Base-by-base conservation (phyloP, 2,113 vertebrate species). In the Lampris megalopsis region DNA sequence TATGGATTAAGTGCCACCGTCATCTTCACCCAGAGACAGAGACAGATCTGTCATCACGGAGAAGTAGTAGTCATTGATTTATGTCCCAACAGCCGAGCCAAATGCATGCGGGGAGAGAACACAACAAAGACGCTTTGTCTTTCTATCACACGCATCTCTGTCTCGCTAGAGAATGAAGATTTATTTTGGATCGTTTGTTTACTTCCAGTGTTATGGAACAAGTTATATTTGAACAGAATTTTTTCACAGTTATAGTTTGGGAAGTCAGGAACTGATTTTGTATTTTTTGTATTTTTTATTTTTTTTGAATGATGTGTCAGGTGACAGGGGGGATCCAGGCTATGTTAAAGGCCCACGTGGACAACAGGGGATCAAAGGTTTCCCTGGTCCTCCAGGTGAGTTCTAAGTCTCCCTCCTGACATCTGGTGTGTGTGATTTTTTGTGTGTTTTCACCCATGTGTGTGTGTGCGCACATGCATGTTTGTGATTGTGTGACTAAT, bases 331-430 rank as follows among this genome's bases (percentile, higher is more conserved):
- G 70, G 79, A 87, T 4, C 52, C 77, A 53, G 84, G 86, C 66
- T 67, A 63, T 10, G 61, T 1, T 9, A 45, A 50, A 45, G 92
- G 91, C 6, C 56, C 0, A 0, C 68, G 59, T 53, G 91, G 92
- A 68, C 62, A 5, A 5, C 76, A 63, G 49, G 91, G 92, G 10
- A 0, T 3, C 0, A 85, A 77, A 86, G 91, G 92, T 11, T 73
- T 73, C 53, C 82, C 75, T 75, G 92, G 92, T 72, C 52, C 0
- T 63, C 81, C 79, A 64, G 91, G 91, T 91, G 9, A 4, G 60
- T 13, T n/a, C 50, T 11, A 72, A 57, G 71, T 38, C 2, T 68
- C 42, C 58, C 0, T 71, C n/a, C 69, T 35, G 73, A 7, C 49
- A 3, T 45, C 24, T 24, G 24, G 24, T 24, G 24, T 24, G 24